Evolutionary conservation across 2,888 invertebrate species (phyloP).

Genomic region (Zygaena filipendulae): DNA sequence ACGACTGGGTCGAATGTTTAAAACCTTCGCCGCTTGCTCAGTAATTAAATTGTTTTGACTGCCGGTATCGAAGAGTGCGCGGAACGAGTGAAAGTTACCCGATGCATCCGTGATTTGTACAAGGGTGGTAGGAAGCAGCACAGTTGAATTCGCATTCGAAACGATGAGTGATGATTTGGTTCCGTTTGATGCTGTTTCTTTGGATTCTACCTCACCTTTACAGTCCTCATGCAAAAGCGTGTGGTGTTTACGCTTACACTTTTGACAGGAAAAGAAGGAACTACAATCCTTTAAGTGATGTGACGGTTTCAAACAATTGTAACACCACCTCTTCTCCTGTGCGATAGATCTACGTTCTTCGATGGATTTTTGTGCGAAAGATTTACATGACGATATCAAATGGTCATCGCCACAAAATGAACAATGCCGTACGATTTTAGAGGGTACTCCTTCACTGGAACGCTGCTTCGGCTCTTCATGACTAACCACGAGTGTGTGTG

Average conservation of each 20-base stretch:
- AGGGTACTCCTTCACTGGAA: neutral
- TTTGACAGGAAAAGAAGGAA: constrained; percentile 2
- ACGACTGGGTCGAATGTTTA: too few relatives aligned
- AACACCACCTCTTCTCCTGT: constrained; percentile 3
- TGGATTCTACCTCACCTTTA: too few relatives aligned
- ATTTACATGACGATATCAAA: constrained; percentile 1
- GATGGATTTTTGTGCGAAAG: constrained; percentile 2
- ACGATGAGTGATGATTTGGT: too few relatives aligned
- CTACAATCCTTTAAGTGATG: constrained; percentile 4
- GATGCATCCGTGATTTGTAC: constrained; percentile 2
- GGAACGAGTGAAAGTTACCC: constrained; percentile 4
- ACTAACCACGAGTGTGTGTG: neutral
- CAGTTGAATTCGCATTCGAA: constrained; percentile 6
- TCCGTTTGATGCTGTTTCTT: neutral
- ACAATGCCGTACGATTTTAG: neutral
- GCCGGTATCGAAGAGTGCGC: constrained; percentile 7
- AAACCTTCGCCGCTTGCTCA: constrained; percentile 2
- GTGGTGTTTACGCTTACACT: constrained; percentile 1
- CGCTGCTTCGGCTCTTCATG: neutral
- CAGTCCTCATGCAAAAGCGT: neutral
- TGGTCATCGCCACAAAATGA: neutral
- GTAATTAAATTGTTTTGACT: constrained; percentile 8
- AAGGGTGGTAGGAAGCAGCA: constrained; percentile 6
- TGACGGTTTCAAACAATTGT: constrained; percentile 3
- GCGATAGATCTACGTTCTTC: constrained; percentile 1